These are phyloP conservation scores for Labroides dimidiatus DNA, from an alignment of 2,797 vertebrate genomes.

Conservation along the genomic window DNA sequence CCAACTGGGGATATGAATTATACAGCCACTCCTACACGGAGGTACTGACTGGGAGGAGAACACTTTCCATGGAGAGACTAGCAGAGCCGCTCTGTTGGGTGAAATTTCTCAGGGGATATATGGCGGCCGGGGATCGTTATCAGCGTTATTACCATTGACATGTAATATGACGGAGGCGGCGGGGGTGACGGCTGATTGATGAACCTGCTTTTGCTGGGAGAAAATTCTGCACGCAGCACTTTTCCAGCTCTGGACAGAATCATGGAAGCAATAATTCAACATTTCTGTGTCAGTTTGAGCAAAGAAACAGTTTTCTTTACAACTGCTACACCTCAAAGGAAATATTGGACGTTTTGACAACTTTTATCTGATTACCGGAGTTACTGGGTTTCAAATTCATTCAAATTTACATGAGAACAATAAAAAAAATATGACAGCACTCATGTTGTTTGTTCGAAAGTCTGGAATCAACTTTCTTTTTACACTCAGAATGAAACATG, in stretches of 20 bases:
- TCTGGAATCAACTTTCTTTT: background rate
- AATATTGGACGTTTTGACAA: background rate
- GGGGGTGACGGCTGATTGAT: slow-evolving; percentile 21
- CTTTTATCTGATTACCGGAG: background rate
- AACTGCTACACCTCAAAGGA: background rate
- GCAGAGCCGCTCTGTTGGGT: background rate
- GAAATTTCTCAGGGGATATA: slow-evolving; percentile 10
- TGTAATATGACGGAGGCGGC: slow-evolving; percentile 10
- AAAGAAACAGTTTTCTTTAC: background rate
- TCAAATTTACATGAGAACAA: background rate
- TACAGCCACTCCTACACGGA: slow-evolving; percentile 28
- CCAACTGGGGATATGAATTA: slow-evolving; percentile 50
- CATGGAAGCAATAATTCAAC: slow-evolving; percentile 1
- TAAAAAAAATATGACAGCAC: background rate
- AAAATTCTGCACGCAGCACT: slow-evolving; percentile 14
- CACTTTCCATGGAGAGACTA: background rate
- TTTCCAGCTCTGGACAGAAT: background rate
- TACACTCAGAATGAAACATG: background rate
- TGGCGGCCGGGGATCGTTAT: background rate
- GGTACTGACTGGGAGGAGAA: background rate
- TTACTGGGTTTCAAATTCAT: background rate
- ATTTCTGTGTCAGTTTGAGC: background rate
- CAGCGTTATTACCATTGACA: slow-evolving; percentile 9
- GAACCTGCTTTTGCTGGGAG: background rate
- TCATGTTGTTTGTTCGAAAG: background rate